A percentile compares a stretch with the other conserved stretches of the same genome.
Conservation (phyloP, 2,797 vertebrate species). For the Sphenopsis melanotis region DNA sequence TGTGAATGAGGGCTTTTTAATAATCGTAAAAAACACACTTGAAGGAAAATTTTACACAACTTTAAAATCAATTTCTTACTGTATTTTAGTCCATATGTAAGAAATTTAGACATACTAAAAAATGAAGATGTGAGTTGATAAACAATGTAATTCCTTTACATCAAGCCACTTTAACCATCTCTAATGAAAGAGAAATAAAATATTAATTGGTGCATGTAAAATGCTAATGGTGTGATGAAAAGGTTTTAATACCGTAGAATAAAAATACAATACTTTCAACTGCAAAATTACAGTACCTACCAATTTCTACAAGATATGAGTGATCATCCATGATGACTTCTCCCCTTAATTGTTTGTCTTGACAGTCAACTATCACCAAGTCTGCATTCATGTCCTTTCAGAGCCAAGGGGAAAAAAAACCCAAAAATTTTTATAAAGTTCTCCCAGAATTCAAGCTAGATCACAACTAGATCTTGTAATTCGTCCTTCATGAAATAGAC, state of each 20-base stretch:
- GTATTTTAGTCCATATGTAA: background rate
- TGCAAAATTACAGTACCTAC: conserved; percentile 75
- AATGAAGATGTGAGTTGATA: background rate
- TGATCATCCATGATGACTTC: conserved; percentile 83
- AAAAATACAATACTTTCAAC: background rate
- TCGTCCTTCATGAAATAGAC: background rate
- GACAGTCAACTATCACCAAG: conserved; percentile 80
- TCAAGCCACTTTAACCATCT: background rate
- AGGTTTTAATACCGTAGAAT: background rate
- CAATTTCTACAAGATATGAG: conserved; percentile 86
- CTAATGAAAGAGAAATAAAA: background rate
- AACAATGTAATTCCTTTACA: background rate
- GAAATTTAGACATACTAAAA: background rate
- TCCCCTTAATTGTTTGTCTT: conserved; percentile 76
- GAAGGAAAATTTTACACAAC: background rate
- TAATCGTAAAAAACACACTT: background rate
- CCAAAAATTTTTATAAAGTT: background rate
- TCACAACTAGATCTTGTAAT: background rate
- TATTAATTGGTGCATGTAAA: background rate
- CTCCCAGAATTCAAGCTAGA: background rate
- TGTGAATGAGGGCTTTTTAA: background rate
- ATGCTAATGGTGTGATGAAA: background rate
- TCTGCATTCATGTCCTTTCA: conserved; percentile 83
- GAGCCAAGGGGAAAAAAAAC: background rate
- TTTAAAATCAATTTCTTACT: background rate